Evolutionary conservation across 2,888 invertebrate species (phyloP), one percentile per base, ranked within the genome.

Genomic region (Acanthosoma haemorrhoidale): DNA sequence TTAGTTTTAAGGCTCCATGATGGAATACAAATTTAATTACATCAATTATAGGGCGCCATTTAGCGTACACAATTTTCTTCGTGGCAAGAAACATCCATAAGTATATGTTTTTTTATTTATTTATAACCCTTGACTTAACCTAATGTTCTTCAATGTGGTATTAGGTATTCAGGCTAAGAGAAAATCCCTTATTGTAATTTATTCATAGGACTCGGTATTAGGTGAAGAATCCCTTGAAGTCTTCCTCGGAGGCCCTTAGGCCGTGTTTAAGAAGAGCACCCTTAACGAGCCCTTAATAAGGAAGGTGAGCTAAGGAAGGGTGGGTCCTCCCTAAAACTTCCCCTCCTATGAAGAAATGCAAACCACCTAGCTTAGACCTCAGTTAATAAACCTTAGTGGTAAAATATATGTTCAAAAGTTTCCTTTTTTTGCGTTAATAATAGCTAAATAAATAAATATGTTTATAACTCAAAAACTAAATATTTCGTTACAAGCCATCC

Each of bases 201-300:
- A 51, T 51, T 51, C 51, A 51, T 51, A 25, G 51, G 51, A 51
- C 51, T 51, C 5, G 51, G 51, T 51, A 51, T 51, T 51, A 51
- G 51, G 51, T 51, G 51, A 51, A 25, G 51, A 51, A 51, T 51
- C 51, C 51, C 51, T 51, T 51, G 51, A 51, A 51, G 51, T 51
- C 51, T 51, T 13, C 51, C 13, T 6, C n/a, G 51, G 25, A 51
- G 51, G 25, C 51, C 51, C 51, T 51, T 51, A 51, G 51, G 51
- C 51, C 51, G 25, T 51, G 51, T 51, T 51, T 51, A 51, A 51
- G 51, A 51, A 51, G 51, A 51, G 51, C 21, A 51, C 25, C 51
- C 51, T 51, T 51, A 51, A 51, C 51, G 51, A 51, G 51, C 51
- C 51, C 51, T 51, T 51, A 51, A 51, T 51, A 51, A 51, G 51